These are phyloP conservation scores for Drosophila fungiperda DNA, from an alignment of 2,888 invertebrate genomes.

Conservation along the genomic window DNA sequence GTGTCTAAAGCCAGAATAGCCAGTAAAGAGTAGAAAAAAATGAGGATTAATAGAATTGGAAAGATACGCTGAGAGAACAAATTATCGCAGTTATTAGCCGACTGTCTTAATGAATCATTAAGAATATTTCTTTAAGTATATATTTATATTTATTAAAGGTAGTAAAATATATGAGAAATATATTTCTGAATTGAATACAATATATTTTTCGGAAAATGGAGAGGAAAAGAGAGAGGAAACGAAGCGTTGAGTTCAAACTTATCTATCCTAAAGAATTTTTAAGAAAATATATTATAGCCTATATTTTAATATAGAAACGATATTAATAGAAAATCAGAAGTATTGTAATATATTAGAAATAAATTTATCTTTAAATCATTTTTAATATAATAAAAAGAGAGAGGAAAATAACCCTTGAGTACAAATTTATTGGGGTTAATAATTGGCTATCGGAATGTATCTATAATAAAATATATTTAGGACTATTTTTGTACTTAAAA, in stretches of 20 bases:
- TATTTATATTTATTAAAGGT: neutral
- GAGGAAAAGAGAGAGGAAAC: neutral
- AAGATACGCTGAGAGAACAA: neutral
- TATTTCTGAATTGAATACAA: neutral
- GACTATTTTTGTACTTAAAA: neutral
- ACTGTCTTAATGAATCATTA: neutral
- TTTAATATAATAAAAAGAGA: neutral
- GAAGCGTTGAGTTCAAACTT: neutral
- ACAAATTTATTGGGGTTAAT: neutral
- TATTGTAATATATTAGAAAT: too few relatives aligned
- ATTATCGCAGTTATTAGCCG: neutral
- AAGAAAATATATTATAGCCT: neutral
- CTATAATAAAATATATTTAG: neutral
- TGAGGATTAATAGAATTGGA: neutral
- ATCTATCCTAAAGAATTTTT: neutral
- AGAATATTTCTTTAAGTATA: neutral
- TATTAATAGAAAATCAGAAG: too few relatives aligned
- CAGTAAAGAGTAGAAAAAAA: neutral
- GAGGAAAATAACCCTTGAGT: neutral
- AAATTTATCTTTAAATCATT: too few relatives aligned
- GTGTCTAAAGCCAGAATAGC: conserved; percentile 33
- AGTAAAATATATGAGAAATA: neutral
- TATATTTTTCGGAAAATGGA: neutral
- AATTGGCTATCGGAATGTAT: neutral
- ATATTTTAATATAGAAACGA: neutral